Conservation (phyloP, 2,113 vertebrate species). For the Tenrec ecaudatus region DNA sequence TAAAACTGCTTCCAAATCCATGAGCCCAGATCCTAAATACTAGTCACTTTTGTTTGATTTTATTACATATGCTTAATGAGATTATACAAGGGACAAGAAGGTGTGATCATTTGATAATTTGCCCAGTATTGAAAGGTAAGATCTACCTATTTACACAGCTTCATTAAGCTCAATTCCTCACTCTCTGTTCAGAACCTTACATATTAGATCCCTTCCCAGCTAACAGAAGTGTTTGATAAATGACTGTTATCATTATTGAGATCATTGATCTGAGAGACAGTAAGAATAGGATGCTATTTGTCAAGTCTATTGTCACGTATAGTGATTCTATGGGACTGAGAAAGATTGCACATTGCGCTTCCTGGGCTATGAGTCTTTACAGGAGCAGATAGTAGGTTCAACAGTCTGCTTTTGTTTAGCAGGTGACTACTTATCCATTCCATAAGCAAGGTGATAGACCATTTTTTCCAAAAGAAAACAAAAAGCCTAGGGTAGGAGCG, state of each 20-base stretch:
- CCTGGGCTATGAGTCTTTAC: background rate
- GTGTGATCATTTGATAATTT: background rate
- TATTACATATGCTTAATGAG: background rate
- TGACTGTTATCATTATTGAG: background rate
- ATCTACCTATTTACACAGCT: background rate
- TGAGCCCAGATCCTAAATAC: background rate
- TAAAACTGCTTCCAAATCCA: background rate
- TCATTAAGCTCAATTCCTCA: background rate
- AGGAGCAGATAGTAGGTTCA: background rate
- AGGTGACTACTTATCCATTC: background rate
- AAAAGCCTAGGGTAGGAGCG: background rate
- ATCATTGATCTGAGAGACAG: background rate
- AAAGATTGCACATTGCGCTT: background rate
- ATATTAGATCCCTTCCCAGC: background rate
- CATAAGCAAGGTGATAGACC: background rate
- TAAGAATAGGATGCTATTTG: background rate
- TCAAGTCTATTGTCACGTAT: background rate
- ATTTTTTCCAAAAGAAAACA: background rate
- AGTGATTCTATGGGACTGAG: background rate
- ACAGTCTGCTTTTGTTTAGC: background rate
- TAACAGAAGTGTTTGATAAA: background rate
- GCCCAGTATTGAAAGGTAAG: background rate
- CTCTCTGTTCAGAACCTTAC: background rate
- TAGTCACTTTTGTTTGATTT: background rate
- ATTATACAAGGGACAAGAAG: background rate